phyloP scores from a whole-genome alignment of 2,888 invertebrate genomes.

The Acanthoscelides obtectus region DNA sequence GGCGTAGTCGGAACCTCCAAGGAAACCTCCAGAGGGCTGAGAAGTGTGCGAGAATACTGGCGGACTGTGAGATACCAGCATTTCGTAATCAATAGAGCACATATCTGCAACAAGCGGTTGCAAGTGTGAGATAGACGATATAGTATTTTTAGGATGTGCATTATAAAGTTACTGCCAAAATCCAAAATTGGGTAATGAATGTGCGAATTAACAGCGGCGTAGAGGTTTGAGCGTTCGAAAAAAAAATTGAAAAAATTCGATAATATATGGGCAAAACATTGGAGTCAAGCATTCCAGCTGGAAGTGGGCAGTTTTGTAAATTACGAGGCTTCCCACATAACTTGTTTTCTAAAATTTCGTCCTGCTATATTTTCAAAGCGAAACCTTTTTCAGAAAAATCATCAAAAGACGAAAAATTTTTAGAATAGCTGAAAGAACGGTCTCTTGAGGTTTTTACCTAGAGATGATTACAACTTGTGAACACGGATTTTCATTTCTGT shows the following conservation, averaged over 20 bases:
- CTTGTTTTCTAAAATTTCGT: too few relatives aligned
- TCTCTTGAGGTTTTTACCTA: too few relatives aligned
- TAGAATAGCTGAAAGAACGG: too few relatives aligned
- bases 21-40: slow-evolving; percentile 57
- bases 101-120: slow-evolving; percentile 16
- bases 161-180: not conserved
- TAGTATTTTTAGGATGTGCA: not conserved
- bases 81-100: slow-evolving; percentile 45
- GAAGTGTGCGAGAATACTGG: slow-evolving; percentile 68
- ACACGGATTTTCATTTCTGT: too few relatives aligned
- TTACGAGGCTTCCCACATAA: too few relatives aligned
- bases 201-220: not conserved
- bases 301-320: too few relatives aligned
- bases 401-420: too few relatives aligned
- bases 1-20: slow-evolving; percentile 49
- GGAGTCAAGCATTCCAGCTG: too few relatives aligned
- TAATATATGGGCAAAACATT: too few relatives aligned
- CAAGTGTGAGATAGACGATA: not conserved
- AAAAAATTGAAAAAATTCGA: not conserved
- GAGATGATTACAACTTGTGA: too few relatives aligned
- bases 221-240: not conserved
- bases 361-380: too few relatives aligned
- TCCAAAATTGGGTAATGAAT: not conserved
- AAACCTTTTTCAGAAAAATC: too few relatives aligned
- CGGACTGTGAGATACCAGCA: slow-evolving; percentile 67